Base-by-base conservation (phyloP, 2,113 vertebrate species). In the Polypterus bichir region DNA sequence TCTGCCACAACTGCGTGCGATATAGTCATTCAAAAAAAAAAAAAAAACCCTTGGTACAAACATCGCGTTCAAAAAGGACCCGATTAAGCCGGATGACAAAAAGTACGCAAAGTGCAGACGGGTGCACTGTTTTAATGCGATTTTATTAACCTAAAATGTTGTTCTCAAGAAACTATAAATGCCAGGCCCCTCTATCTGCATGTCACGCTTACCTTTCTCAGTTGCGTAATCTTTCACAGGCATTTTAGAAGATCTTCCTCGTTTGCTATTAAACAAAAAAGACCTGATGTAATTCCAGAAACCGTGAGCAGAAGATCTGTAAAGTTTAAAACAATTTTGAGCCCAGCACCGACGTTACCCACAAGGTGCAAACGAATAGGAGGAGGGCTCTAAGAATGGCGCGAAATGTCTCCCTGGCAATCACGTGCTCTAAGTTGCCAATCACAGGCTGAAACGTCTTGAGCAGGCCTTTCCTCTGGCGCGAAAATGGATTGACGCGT, bases 181-280 rank as follows among this genome's bases (percentile, higher is more conserved):
- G 27, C 27, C 27, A 27, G 27, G 27, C 27, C 27, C 27, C 2
- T 27, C 27, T 27, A 27, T 27, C 9, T 9, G 63, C 59, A 64
- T 1, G 4, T 49, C 49, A n/a, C 61, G 63, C 69, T 52, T 71
- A 91, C 89, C 90, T 79, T 88, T 91, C 70, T 92, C 90, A 59
- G 83, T 75, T 9, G 74, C 65, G 61, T 92, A 92, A 72, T 92
- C 89, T 73, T 85, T 89, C 3, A 83, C 85, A 65, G 88, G 76
- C 90, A 91, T 92, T 59, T n/a, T 68, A 66, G 55, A 44, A 54
- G 64, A 44, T 74, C 59, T 2, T 1, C 9, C n/a, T 1, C 1
- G 48, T 46, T 44, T 11, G 53, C 56, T n/a, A 11, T 4, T n/a
- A 11, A 44, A 6, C 55, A 44, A 6, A 9, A 6, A 6, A n/a